Conservation (phyloP, 1,140 invertebrate species). For the Prorops nasuta region DNA sequence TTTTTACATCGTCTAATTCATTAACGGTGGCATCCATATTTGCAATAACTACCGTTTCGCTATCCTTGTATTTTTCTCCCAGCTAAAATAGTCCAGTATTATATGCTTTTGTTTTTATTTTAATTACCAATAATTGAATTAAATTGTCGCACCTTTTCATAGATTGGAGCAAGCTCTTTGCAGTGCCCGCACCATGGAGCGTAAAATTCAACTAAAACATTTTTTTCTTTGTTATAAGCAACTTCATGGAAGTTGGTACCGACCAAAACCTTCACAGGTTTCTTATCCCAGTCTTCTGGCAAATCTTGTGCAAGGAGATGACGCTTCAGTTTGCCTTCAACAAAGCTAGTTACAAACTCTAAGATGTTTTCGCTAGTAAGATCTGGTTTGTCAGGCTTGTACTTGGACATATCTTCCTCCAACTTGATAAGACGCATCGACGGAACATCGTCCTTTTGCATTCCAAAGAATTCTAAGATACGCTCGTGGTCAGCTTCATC, state of each 20-base stretch:
- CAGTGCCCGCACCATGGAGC: slow-evolving; percentile 98
- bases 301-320: slow-evolving; percentile 92
- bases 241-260: slow-evolving; percentile 96
- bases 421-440: slow-evolving; percentile 90
- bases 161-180: slow-evolving; percentile 95
- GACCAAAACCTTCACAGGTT: slow-evolving; percentile 92
- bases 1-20: slow-evolving; percentile 93
- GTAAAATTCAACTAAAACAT: slow-evolving; percentile 98
- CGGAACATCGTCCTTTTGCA: slow-evolving; percentile 90
- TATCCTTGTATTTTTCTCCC: slow-evolving; percentile 84
- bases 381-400: slow-evolving; percentile 83
- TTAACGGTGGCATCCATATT: slow-evolving; percentile 99
- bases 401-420: slow-evolving; percentile 98
- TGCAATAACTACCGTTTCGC: slow-evolving; percentile 85
- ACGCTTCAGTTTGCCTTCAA: slow-evolving; percentile 91
- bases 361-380: slow-evolving; percentile 75
- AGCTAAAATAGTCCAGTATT: slow-evolving; percentile 55
- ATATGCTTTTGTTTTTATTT: slow-evolving; percentile 5
- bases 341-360: slow-evolving; percentile 82
- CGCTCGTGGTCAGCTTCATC: slow-evolving; percentile 94
- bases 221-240: slow-evolving; percentile 83
- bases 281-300: slow-evolving; percentile 96
- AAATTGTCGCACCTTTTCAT: slow-evolving; percentile 64
- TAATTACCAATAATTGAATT: slow-evolving; percentile 10
- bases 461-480: slow-evolving; percentile 98